phyloP scores from a whole-genome alignment of 2,888 invertebrate genomes.

The Patella depressa region DNA sequence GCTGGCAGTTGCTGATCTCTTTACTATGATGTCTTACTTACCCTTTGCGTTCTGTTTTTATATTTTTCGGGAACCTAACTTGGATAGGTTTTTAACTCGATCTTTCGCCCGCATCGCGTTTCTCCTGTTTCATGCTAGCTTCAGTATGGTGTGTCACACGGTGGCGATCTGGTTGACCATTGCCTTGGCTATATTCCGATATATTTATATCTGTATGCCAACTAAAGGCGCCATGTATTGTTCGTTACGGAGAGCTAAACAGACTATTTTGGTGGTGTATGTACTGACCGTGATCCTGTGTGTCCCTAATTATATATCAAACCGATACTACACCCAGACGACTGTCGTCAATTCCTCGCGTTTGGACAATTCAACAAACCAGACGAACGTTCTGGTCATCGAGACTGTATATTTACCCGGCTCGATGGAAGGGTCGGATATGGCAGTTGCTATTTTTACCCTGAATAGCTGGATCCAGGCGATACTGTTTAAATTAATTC shows the following conservation, averaged over 20 bases:
- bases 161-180: conserved; percentile 95
- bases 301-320: conserved; percentile 87
- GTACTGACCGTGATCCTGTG: conserved; percentile 87
- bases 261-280: conserved; percentile 85
- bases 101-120: conserved; percentile 71
- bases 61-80: conserved; percentile 52
- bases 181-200: conserved; percentile 92
- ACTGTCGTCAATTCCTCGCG: neutral
- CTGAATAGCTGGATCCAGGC: conserved; percentile 93
- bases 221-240: conserved; percentile 87
- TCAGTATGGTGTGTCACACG: conserved; percentile 89
- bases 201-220: conserved; percentile 80
- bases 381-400: neutral
- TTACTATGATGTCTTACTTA: conserved; percentile 92
- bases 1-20: conserved; percentile 88
- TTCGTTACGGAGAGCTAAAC: conserved; percentile 83
- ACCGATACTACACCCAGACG: conserved; percentile 68
- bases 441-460: conserved; percentile 33
- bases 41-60: conserved; percentile 85
- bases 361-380: neutral
- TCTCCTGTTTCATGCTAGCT: conserved; percentile 84
- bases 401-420: neutral
- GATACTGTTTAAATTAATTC: conserved; percentile 91
- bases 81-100: conserved; percentile 54
- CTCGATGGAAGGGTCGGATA: neutral